Conservation (phyloP, 2,888 invertebrate species). For the Tricholauxania praeusta region DNA sequence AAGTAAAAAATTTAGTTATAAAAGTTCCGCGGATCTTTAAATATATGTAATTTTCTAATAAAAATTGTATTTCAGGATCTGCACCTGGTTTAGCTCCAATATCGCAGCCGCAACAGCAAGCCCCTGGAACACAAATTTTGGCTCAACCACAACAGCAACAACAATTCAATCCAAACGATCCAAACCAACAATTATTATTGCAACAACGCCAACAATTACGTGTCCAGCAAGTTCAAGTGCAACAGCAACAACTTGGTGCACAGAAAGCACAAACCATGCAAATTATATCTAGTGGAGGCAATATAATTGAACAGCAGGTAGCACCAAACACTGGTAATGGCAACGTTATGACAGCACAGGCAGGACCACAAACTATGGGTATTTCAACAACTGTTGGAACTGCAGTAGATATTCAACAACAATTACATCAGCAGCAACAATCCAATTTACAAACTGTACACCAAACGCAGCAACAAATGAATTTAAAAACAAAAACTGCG, state of each 20-base stretch:
- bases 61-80: conserved; percentile 44
- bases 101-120: conserved; percentile 53
- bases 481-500: conserved; percentile 91
- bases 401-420: conserved; percentile 40
- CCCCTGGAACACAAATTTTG: conserved; percentile 9
- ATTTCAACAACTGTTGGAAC: conserved; percentile 50
- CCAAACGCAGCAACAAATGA: conserved; percentile 75
- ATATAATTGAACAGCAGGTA: conserved; percentile 55
- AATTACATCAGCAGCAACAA: conserved; percentile 62
- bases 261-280: conserved; percentile 61
- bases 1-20: conserved; percentile 26
- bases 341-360: conserved; percentile 49
- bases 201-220: conserved; percentile 64
- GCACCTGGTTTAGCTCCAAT: conserved; percentile 66
- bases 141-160: conserved; percentile 43
- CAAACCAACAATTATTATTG: conserved; percentile 64
- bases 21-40: background rate
- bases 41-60: too few species aligned
- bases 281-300: conserved; percentile 60
- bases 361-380: conserved; percentile 55
- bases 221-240: conserved; percentile 60
- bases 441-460: conserved; percentile 49
- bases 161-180: conserved; percentile 61
- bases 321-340: conserved; percentile 62
- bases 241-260: conserved; percentile 47